Evolutionary conservation across 2,113 vertebrate species (phyloP), one percentile per base, ranked within the genome.

Genomic region (Dasyurus viverrinus): DNA sequence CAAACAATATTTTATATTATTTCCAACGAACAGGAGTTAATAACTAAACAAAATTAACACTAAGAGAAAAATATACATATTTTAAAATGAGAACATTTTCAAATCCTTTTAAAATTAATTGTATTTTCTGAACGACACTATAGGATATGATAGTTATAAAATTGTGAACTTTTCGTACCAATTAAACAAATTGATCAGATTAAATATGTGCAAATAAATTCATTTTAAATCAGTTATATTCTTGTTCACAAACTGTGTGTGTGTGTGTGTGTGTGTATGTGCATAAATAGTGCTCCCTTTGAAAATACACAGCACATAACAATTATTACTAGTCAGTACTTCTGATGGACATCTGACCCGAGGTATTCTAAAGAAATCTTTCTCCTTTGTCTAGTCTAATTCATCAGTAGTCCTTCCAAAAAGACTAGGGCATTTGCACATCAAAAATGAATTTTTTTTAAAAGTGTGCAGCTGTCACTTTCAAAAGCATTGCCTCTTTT

Each of bases 401-500:
- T 97, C 96, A 97, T 98, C 98, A 98, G 96, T 96, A 90, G 91
- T 93, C 96, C 96, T 98, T 98, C 97, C 97, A 93, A 94, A 97
- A 97, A 98, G 97, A 97, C 94, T 94, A 97, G 92, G 48, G 0
- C 96, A 94, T 96, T 98, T 97, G 98, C 95, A 97, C 60, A 97
- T 98, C 97, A 97, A 97, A 98, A 98, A 97, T 95, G 96, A 94
- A 93, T 95, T 97, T 92, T 95, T 91, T 97, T 48, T 48, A 98
- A 84, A 84, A 98, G 97, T 97, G 95, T 84, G 11, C 93, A 98
- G 97, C 96, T 98, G 98, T 97, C 98, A 98, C 96, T 98, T 98
- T 95, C 95, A 98, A 98, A 84, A 96, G 97, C 97, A 94, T 94
- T 89, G 96, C 92, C 95, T 97, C 97, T 97, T 97, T 97, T 97